Evolutionary conservation across 2,888 invertebrate species (phyloP).

Genomic region (Busseola fusca): DNA sequence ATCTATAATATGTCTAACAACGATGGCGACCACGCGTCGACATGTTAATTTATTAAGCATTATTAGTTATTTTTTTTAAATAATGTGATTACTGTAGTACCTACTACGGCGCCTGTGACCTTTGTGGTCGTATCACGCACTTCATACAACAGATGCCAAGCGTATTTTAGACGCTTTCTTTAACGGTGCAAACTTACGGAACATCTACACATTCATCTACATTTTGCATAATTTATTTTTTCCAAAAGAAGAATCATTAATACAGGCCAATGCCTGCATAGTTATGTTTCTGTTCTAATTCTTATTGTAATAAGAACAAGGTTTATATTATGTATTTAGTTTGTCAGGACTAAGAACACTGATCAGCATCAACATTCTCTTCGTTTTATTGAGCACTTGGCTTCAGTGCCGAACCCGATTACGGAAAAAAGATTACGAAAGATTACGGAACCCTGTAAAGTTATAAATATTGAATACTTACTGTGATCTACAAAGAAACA

Average conservation of each 20-base stretch:
- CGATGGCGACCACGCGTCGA: too few species aligned
- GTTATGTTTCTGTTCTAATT: not conserved
- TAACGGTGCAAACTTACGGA: not conserved
- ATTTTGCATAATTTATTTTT: not conserved
- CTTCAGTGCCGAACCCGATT: too few species aligned
- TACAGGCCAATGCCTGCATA: too few species aligned
- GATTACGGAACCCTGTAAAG: not conserved
- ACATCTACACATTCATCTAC: not conserved
- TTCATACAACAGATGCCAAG: not conserved
- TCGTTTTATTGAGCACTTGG: not conserved
- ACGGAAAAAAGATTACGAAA: too few species aligned
- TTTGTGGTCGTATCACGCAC: not conserved
- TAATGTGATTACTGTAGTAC: too few species aligned
- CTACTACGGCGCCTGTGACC: not conserved
- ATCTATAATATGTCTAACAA: too few species aligned
- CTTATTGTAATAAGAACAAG: too few species aligned
- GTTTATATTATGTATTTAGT: not conserved
- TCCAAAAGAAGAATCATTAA: not conserved
- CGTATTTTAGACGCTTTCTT: not conserved
- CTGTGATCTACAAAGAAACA: constrained; percentile 11
- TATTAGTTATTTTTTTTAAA: too few species aligned
- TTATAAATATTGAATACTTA: constrained; percentile 19
- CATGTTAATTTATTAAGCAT: too few species aligned
- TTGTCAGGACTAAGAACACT: not conserved
- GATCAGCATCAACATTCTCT: not conserved